Base-by-base conservation (phyloP, 2,888 invertebrate species). In the Sturmia bella region DNA sequence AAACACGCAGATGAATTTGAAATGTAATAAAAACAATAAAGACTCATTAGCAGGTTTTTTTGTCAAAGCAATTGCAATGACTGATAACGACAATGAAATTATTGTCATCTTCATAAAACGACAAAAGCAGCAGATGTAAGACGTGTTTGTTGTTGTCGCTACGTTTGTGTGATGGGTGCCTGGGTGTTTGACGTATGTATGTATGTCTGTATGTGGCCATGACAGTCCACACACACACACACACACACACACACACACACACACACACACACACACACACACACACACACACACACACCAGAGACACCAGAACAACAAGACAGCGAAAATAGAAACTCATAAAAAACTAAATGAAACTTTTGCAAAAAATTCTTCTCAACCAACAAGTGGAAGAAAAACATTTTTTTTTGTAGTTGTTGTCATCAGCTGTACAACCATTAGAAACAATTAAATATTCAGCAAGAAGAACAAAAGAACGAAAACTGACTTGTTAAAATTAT, bases 361-460 rank as follows among this genome's bases (percentile, higher is more conserved):
- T 45, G 21, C 17, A 52, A 50, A 41, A 48, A 27, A 17, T 32
- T 48, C 45, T 27, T 17, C 32, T 41, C 57, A 57, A 45, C 45
- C 17, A 48, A 48, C 39, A 59, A 57, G 59, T 52, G 32, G 43
- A 52, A 76, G 74, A 56, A 48, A 48, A 41, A 27, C 59, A 59
- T 41, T 21, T 59, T 32, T 50, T 32, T n/a, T n/a, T n/a, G n/a
- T n/a, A n/a, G 21, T 57, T 17, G 52, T 27, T 19, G 56, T 27
- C 69, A 52, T 52, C 27, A 75, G 24, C 50, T 43, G 6, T 32
- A 32, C 66, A 75, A 27, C 57, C 64, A 80, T 80, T 80, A 72
- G 76, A 76, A 76, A 61, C 76, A 76, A 80, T 80, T 80, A 76
- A 72, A 80, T 66, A 61, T 76, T 76, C 17, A 68, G 72, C 43